Conservation (phyloP, 1,140 invertebrate species). For the Diuraphis noxia region DNA sequence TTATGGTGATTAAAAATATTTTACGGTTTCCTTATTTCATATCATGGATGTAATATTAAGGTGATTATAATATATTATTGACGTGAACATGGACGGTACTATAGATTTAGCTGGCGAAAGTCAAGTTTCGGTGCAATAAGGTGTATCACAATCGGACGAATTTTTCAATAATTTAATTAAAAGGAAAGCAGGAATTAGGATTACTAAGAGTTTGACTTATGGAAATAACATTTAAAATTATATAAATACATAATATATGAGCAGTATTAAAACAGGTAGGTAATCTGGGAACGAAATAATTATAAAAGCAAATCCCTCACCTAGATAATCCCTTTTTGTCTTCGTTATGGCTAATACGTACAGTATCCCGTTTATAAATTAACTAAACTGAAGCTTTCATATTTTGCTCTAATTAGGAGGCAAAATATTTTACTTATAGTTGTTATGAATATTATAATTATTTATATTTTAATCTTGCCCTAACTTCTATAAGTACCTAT, state of each 20-base stretch:
- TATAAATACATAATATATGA: background rate
- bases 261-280: background rate
- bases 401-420: background rate
- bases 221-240: constrained; percentile 11
- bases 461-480: background rate
- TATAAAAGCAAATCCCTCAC: background rate
- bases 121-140: background rate
- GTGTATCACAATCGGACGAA: background rate
- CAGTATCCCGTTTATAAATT: background rate
- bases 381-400: background rate
- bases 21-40: background rate
- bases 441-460: background rate
- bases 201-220: background rate
- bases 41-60: too few relatives aligned
- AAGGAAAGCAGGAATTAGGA: background rate
- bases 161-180: background rate
- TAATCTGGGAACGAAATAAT: background rate
- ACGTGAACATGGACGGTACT: background rate
- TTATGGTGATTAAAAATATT: background rate
- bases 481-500: background rate
- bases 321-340: background rate
- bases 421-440: background rate
- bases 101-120: too few relatives aligned
- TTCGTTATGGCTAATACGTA: background rate
- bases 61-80: background rate